Percentiles rank a stretch among this genome's conserved stretches.
phyloP scores from a whole-genome alignment of 1,140 invertebrate species.

The Akabosia matsudoensis region DNA sequence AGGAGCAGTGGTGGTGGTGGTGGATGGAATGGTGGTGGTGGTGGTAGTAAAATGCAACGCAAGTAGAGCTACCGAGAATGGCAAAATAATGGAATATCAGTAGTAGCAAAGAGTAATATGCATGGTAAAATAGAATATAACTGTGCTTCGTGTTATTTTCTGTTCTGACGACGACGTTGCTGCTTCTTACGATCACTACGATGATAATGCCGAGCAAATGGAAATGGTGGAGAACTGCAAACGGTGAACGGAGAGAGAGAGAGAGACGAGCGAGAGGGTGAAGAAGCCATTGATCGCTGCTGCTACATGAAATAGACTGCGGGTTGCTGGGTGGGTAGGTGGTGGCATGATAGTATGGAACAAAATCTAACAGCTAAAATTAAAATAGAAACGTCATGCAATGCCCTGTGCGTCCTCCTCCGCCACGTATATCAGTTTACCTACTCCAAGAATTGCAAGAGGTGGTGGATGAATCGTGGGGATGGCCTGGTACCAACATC shows the following conservation, averaged over 20 bases:
- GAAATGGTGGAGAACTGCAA: constrained; percentile 16
- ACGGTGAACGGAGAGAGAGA: constrained; percentile 24
- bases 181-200: background rate
- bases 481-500: too few relatives aligned
- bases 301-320: constrained; percentile 8
- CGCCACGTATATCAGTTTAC: background rate
- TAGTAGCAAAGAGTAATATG: background rate
- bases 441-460: too few relatives aligned
- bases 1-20: background rate
- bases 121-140: background rate
- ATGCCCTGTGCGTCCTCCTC: background rate
- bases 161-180: constrained; percentile 13
- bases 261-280: constrained; percentile 32
- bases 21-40: background rate
- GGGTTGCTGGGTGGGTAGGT: constrained; percentile 8
- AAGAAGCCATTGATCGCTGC: constrained; percentile 23
- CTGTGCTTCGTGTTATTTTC: constrained; percentile 12
- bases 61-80: constrained; percentile 13
- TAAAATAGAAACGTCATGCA: background rate
- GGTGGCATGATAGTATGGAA: constrained; percentile 7
- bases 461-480: too few relatives aligned
- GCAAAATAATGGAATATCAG: background rate
- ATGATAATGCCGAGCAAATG: background rate
- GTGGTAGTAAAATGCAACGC: background rate
- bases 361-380: background rate